phyloP scores from a whole-genome alignment of 2,888 invertebrate genomes.

The Hermaeophaga mercurialis region DNA sequence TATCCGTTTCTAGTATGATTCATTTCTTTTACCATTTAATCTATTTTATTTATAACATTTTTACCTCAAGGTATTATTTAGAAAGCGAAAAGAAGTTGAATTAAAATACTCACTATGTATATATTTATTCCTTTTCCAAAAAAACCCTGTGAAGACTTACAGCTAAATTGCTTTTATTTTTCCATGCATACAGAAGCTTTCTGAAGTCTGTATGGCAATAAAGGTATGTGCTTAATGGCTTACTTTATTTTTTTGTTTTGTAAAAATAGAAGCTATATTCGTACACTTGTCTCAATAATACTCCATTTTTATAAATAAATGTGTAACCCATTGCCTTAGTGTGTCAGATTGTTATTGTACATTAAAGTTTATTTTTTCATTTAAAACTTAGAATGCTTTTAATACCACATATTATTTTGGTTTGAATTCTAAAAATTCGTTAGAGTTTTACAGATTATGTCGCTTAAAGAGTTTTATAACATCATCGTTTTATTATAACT shows the following conservation, averaged over 20 bases:
- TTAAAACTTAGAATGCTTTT: background rate
- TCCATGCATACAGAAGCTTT: slow-evolving; percentile 85
- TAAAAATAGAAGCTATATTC: background rate
- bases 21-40: too few species aligned
- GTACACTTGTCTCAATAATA: too few species aligned
- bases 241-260: slow-evolving; percentile 14
- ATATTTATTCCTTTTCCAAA: too few species aligned
- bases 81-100: too few species aligned
- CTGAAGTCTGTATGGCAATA: slow-evolving; percentile 92
- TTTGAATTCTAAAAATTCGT: too few species aligned
- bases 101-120: too few species aligned
- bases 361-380: background rate
- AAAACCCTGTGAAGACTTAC: background rate
- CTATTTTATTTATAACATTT: too few species aligned
- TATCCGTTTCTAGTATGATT: too few species aligned
- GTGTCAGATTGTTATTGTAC: background rate
- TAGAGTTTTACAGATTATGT: too few species aligned
- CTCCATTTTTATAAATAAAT: background rate
- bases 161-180: slow-evolving; percentile 56
- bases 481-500: too few species aligned
- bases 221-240: slow-evolving; percentile 69
- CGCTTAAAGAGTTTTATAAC: too few species aligned
- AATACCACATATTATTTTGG: background rate
- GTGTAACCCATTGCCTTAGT: background rate
- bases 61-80: too few species aligned